These are phyloP conservation scores for Apamea epomidion DNA, from an alignment of 2,888 invertebrate genomes.

Conservation along the genomic window DNA sequence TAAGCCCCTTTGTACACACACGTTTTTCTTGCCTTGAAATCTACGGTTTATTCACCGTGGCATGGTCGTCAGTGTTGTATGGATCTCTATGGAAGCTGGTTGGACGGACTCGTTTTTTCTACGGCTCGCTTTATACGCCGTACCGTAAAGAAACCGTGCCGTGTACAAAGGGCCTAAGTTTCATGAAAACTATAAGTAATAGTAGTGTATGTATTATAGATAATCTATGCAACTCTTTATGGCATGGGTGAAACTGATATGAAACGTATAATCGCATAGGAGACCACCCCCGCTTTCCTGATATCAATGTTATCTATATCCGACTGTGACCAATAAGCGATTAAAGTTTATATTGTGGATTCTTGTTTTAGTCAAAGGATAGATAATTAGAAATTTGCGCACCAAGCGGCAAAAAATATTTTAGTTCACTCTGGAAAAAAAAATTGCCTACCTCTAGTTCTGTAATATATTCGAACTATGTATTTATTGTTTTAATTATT, in stretches of 20 bases:
- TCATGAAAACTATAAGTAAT: background rate
- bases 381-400: background rate
- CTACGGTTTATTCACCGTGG: background rate
- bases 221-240: slow-evolving; percentile 12
- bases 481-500: background rate
- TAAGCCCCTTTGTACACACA: background rate
- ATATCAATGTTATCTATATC: slow-evolving; percentile 47
- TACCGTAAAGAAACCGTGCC: background rate
- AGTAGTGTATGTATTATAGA: too few species aligned
- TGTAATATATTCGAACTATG: background rate
- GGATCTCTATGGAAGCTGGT: too few species aligned
- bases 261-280: slow-evolving; percentile 36
- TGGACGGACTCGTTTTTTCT: background rate
- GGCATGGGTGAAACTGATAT: slow-evolving; percentile 14
- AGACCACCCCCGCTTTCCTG: slow-evolving; percentile 23
- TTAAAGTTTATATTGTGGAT: slow-evolving; percentile 27
- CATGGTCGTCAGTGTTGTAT: background rate
- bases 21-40: background rate
- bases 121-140: background rate
- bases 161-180: background rate
- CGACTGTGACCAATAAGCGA: slow-evolving; percentile 37
- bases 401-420: background rate
- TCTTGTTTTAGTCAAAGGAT: slow-evolving; percentile 9
- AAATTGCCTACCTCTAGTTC: background rate
- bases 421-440: background rate